A percentile compares a stretch with the other conserved stretches of the same genome.
These are phyloP conservation scores for Stenichneumon culpator DNA, from an alignment of 2,888 invertebrate genomes.

Conservation along the genomic window DNA sequence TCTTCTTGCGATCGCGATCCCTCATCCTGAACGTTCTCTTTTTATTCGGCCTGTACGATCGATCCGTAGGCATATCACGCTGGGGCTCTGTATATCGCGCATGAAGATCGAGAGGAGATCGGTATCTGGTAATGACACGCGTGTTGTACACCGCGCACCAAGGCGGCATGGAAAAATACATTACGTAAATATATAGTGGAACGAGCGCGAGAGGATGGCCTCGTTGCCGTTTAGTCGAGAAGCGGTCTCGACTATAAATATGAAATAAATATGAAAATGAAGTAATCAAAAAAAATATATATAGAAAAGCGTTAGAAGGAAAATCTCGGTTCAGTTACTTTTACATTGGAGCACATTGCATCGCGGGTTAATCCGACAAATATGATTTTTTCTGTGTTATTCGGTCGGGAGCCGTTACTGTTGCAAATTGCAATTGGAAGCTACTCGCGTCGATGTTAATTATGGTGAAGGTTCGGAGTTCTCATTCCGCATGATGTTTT, in stretches of 20 bases:
- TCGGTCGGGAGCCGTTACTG: no score
- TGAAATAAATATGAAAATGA: conserved; percentile 5
- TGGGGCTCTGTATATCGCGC: conserved; percentile 37
- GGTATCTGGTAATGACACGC: conserved; percentile 64
- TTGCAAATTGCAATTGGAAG: no score
- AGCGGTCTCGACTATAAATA: background rate
- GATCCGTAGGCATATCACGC: conserved; percentile 38
- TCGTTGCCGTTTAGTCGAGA: conserved; percentile 36
- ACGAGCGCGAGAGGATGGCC: conserved; percentile 30
- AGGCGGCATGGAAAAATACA: conserved; percentile 29
- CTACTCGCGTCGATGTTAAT: no score
- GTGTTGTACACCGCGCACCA: conserved; percentile 9
- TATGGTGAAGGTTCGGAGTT: background rate
- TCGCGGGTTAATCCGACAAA: no score
- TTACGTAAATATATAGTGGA: conserved; percentile 61
- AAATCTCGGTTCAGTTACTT: background rate
- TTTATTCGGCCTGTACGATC: conserved; percentile 28
- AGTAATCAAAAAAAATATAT: conserved; percentile 4
- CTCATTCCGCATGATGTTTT: background rate
- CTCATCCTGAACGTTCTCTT: conserved; percentile 7
- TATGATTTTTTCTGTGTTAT: no score
- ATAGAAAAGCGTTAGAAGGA: background rate
- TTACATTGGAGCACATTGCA: no score
- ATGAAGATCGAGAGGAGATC: conserved; percentile 53
- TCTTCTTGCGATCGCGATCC: conserved; percentile 12